phyloP scores from a whole-genome alignment of 2,888 invertebrate species.

The Bhutanitis thaidina region DNA sequence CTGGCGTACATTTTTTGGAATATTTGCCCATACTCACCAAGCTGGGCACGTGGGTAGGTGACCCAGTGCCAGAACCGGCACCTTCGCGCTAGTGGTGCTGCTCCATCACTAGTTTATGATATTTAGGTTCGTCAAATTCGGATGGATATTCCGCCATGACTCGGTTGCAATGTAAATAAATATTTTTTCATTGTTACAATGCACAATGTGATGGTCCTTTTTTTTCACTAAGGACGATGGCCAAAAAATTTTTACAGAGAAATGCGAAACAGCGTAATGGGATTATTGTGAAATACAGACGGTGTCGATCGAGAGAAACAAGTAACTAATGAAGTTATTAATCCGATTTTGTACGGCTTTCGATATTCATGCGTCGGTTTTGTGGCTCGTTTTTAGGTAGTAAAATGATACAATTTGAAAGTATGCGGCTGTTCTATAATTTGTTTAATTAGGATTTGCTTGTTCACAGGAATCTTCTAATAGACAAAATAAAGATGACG shows the following conservation, averaged over 20 bases:
- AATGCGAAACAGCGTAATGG: constrained; percentile 59
- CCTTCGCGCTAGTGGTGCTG: too few relatives aligned
- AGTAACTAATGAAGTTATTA: constrained; percentile 79
- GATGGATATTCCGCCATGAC: too few relatives aligned
- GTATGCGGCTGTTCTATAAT: neutral
- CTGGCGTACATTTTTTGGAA: too few relatives aligned
- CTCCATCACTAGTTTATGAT: too few relatives aligned
- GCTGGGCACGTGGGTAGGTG: too few relatives aligned
- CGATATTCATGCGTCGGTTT: constrained; percentile 54
- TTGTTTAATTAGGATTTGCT: constrained; percentile 5
- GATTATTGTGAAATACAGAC: constrained; percentile 75
- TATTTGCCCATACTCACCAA: too few relatives aligned
- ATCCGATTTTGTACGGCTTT: constrained; percentile 73
- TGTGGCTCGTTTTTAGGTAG: constrained; percentile 38
- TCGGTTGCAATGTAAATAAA: too few relatives aligned
- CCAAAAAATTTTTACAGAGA: constrained; percentile 53
- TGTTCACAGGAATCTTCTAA: constrained; percentile 51
- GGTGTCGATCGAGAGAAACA: constrained; percentile 75
- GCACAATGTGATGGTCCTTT: too few relatives aligned
- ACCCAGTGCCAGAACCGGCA: too few relatives aligned
- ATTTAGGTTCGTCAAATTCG: too few relatives aligned
- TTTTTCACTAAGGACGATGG: constrained; percentile 35
- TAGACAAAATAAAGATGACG: constrained; percentile 44
- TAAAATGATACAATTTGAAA: constrained; percentile 36
- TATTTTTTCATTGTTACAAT: too few relatives aligned